Evolutionary conservation across 1,140 invertebrate genomes (phyloP).

Genomic region (Cardiocondyla obscurior): DNA sequence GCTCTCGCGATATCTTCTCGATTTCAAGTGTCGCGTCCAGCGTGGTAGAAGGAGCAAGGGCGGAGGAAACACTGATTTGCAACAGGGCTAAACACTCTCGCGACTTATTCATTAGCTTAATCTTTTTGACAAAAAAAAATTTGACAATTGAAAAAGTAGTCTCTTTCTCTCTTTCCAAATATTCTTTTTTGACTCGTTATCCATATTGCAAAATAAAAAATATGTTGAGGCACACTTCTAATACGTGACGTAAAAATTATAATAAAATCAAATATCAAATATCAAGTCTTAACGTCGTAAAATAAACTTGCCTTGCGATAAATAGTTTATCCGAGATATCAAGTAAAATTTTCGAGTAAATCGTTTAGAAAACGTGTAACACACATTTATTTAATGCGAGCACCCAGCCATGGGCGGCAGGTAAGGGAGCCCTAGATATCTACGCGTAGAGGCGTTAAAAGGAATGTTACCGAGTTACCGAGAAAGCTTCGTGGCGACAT

Average conservation of each 20-base stretch:
- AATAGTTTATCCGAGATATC: neutral
- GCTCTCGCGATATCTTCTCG: constrained; percentile 63
- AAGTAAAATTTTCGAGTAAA: neutral
- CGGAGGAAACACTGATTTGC: too few relatives aligned
- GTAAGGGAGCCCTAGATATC: constrained; percentile 64
- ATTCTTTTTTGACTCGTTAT: too few relatives aligned
- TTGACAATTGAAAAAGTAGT: too few relatives aligned
- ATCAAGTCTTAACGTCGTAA: too few relatives aligned
- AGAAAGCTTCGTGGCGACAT: constrained; percentile 70
- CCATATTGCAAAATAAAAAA: constrained; percentile 21
- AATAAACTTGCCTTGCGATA: neutral
- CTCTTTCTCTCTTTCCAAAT: too few relatives aligned
- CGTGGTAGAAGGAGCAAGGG: too few relatives aligned
- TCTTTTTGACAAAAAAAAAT: neutral
- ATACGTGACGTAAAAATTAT: neutral
- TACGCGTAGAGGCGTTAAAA: constrained; percentile 44
- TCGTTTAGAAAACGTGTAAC: constrained; percentile 14
- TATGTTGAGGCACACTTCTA: constrained; percentile 21
- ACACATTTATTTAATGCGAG: constrained; percentile 35
- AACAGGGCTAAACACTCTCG: neutral
- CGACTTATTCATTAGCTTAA: neutral
- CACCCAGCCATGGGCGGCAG: constrained; percentile 41
- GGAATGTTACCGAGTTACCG: constrained; percentile 58
- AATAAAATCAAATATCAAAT: neutral
- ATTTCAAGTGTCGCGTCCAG: constrained; percentile 58